Evolutionary conservation across 2,888 invertebrate species (phyloP).

Genomic region (Dasysyrphus albostriatus): DNA sequence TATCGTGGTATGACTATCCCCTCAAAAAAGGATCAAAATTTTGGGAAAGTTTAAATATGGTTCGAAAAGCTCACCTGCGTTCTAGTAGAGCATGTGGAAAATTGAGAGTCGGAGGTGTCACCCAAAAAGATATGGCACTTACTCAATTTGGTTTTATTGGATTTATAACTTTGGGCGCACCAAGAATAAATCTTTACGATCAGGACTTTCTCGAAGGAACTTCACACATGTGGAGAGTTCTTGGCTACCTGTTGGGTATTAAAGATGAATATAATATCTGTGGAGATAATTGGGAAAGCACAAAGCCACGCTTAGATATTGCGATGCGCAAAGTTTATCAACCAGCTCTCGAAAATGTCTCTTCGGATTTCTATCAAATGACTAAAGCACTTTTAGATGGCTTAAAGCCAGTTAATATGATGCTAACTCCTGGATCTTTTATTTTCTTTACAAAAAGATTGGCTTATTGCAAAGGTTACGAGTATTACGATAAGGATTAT

Average conservation of each 20-base stretch:
- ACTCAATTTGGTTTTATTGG: conserved; percentile 96
- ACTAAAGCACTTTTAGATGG: conserved; percentile 87
- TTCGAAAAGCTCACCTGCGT: conserved; percentile 88
- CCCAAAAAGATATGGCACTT: conserved; percentile 93
- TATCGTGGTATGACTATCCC: conserved; percentile 88
- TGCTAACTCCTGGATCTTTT: conserved; percentile 86
- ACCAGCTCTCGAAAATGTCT: conserved; percentile 86
- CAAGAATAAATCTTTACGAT: conserved; percentile 87
- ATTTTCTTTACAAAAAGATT: conserved; percentile 86
- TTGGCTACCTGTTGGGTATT: conserved; percentile 92
- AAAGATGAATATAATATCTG: conserved; percentile 92
- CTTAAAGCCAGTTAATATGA: conserved; percentile 88
- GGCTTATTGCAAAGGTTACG: conserved; percentile 86
- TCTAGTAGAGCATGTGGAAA: conserved; percentile 86
- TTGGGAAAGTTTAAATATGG: conserved; percentile 88
- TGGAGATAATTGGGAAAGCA: conserved; percentile 86
- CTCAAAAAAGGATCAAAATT: conserved; percentile 85
- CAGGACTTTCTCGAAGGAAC: conserved; percentile 89
- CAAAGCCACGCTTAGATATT: conserved; percentile 84
- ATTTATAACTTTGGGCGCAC: conserved; percentile 87
- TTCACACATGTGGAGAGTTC: conserved; percentile 92
- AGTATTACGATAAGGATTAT: conserved; percentile 83
- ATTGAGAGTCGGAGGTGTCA: conserved; percentile 85
- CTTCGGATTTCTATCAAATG: conserved; percentile 88
- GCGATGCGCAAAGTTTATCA: conserved; percentile 86